Evolutionary conservation across 2,888 invertebrate species (phyloP).

Genomic region (Carcina quercana): DNA sequence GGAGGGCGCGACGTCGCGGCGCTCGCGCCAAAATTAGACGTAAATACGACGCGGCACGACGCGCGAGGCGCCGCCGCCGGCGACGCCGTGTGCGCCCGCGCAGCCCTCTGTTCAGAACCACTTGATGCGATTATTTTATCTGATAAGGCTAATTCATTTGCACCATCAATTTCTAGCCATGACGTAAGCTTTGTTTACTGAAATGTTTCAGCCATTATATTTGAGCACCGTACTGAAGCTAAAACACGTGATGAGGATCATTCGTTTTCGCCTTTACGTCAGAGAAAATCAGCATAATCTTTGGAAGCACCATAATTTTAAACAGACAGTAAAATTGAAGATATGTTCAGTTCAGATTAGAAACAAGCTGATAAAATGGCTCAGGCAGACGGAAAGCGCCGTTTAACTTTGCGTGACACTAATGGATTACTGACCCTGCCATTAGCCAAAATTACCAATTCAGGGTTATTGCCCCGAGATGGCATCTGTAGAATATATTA

Average conservation of each 20-base stretch:
- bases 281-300: too few relatives aligned
- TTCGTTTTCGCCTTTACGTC: too few relatives aligned
- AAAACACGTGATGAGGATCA: too few relatives aligned
- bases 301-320: too few relatives aligned
- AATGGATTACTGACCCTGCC: conserved; percentile 5
- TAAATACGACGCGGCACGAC: conserved; percentile 52
- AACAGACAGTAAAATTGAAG: too few relatives aligned
- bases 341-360: too few relatives aligned
- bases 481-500: background rate
- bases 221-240: too few relatives aligned
- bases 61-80: conserved; percentile 57
- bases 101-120: conserved; percentile 11
- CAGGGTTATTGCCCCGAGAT: conserved; percentile 5
- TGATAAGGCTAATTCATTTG: background rate
- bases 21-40: conserved; percentile 73
- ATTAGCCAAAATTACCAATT: conserved; percentile 7
- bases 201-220: too few relatives aligned
- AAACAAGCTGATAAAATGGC: too few relatives aligned
- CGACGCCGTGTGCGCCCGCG: conserved; percentile 14
- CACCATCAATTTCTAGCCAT: background rate
- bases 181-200: background rate
- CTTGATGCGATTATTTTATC: conserved; percentile 7
- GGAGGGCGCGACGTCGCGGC: conserved; percentile 60
- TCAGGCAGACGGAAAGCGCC: conserved; percentile 1
- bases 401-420: conserved; percentile 5